Conservation (phyloP, 2,888 invertebrate genomes). For the Acanthosepion pharaonis region DNA sequence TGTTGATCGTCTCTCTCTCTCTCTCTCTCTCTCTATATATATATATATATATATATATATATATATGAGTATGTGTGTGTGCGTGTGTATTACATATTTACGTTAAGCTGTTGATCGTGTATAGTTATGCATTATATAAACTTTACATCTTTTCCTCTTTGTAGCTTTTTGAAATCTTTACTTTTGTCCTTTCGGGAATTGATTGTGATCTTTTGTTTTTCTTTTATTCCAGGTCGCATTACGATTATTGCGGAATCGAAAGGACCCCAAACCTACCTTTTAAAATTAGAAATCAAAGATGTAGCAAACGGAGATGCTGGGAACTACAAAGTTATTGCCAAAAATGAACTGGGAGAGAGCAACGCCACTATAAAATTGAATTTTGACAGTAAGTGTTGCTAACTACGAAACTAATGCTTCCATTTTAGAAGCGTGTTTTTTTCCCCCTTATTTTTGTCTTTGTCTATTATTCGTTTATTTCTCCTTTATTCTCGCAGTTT, state of each 20-base stretch:
- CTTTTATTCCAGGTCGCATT: conserved; percentile 66
- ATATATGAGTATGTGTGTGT: too few relatives aligned
- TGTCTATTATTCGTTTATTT: neutral
- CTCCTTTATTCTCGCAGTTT: neutral
- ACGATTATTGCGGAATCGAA: conserved; percentile 78
- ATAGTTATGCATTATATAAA: too few relatives aligned
- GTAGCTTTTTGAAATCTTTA: too few relatives aligned
- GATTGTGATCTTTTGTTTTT: neutral
- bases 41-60: too few relatives aligned
- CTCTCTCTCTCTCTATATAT: too few relatives aligned
- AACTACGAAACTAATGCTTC: neutral
- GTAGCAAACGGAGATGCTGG: conserved; percentile 86
- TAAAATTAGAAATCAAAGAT: conserved; percentile 89
- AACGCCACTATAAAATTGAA: conserved; percentile 96
- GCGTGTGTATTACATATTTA: neutral
- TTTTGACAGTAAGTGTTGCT: conserved; percentile 81
- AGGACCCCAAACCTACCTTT: conserved; percentile 80
- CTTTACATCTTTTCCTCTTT: too few relatives aligned
- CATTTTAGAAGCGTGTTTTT: neutral
- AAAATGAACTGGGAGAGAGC: conserved; percentile 93
- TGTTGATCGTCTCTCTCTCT: too few relatives aligned
- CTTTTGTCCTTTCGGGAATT: neutral
- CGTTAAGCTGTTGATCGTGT: neutral
- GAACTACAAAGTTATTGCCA: conserved; percentile 94
- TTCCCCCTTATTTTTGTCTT: too few relatives aligned